A percentile compares a stretch with the other conserved stretches of the same genome.
These are phyloP conservation scores for Zonitis immaculata DNA, from an alignment of 2,888 invertebrate genomes.

Conservation along the genomic window DNA sequence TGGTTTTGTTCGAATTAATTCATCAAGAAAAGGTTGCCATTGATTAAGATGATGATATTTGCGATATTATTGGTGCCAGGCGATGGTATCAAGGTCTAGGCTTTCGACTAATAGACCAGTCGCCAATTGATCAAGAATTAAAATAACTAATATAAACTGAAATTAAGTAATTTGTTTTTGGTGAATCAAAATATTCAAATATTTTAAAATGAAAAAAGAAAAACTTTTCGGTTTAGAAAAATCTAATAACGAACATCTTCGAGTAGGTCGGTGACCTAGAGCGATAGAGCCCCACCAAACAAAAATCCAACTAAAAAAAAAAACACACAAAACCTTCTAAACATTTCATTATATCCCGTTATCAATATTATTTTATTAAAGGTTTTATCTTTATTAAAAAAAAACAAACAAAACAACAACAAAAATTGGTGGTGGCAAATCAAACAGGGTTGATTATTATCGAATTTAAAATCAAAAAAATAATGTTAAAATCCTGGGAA, in stretches of 20 bases:
- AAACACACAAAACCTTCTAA: neutral
- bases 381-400: too few species aligned
- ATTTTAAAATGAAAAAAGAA: neutral
- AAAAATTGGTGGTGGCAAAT: too few species aligned
- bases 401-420: too few species aligned
- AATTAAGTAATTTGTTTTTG: too few species aligned
- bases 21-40: too few species aligned
- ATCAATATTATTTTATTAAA: neutral
- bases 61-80: neutral
- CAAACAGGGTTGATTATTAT: neutral
- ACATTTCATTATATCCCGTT: neutral
- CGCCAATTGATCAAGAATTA: neutral
- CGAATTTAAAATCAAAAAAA: neutral
- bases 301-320: neutral
- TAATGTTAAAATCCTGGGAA: neutral
- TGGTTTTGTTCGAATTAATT: too few species aligned
- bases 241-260: neutral
- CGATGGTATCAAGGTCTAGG: conserved; percentile 1
- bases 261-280: neutral
- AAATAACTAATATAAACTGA: neutral
- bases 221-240: neutral
- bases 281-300: neutral
- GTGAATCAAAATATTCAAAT: neutral
- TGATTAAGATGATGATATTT: neutral
- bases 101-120: neutral